Evolutionary conservation across 2,113 vertebrate species (phyloP), one percentile per base, ranked within the genome.

Genomic region (Synchiropus splendidus): DNA sequence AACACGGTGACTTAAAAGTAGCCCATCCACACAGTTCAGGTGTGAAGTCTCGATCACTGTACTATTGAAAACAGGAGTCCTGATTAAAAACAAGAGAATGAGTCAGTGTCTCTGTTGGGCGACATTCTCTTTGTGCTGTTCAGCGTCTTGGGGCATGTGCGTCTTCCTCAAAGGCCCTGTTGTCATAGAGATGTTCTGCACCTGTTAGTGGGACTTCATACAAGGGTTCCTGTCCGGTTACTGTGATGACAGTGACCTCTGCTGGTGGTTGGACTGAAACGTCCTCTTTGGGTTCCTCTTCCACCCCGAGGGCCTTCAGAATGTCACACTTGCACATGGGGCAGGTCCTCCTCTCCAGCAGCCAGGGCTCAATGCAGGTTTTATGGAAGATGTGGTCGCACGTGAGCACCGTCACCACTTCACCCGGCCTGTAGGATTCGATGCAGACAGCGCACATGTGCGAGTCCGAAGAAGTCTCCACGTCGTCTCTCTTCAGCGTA

Each of bases 291-390:
- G 63, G 66, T 68, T 90, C 70, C 1, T 64, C 89, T 76, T 89
- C 88, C 32, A 93, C 78, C 31, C 90, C 90, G 58, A 95, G 42
- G 48, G 80, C 86, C 66, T 90, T 93, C 57, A 94, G 86, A 61
- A 96, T 94, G 79, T 94, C 90, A 54, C 87, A 92, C 65, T 94
- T 96, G 61, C 92, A 94, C 87, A 94, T 92, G 2, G 92, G 92
- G 61, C 92, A 96, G 6, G 91, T 96, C 54, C 91, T 81, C 9
- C 86, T 88, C 36, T 94, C 90, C 67, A 94, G 81, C 51, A 94
- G 85, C 92, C 92, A 94, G 6, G 92, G 92, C 39, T 94, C 91
- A 51, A 96, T 88, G 50, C 92, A 94, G 48, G 57, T 70, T 74
- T 92, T 91, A 60, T 92, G 89, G 75, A 91, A 93, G 72, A 92